Base-by-base conservation (phyloP, 2,888 invertebrate genomes). In the Dolichomitus sp. region DNA sequence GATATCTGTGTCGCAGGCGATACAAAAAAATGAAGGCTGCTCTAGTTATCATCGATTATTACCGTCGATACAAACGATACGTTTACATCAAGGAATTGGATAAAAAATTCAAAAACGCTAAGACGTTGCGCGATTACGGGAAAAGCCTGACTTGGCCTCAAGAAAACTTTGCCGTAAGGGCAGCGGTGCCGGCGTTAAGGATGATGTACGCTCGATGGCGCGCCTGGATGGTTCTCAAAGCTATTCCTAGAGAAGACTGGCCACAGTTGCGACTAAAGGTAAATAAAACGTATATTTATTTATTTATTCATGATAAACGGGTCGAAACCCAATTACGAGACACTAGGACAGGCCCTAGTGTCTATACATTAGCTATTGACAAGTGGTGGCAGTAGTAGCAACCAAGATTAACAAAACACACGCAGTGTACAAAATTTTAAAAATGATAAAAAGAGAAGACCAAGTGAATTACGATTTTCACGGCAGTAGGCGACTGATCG, bases 1-100 rank as follows among this genome's bases (percentile, higher is more conserved):
- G 98, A 30, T 95, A 95, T 83, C 90, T 94, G 57, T 97, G 97
- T 11, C 95, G 99, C 27, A 95, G 95, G 90, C 95, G 96, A 68
- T 99, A 97, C 94, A 96, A 96, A 93, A 96, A 96, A 94, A 97
- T 99, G 96, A 96, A 96, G 93, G 99, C 99, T 0, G 97, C 98
- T 0, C 94, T 97, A 86, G 93, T 95, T 80, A 99, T 99, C 89
- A 97, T 97, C 94, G 95, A 96, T 74, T 96, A 97, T 9, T 99
- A 98, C 95, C 95, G 97, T 74, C 95, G 95, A 69, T 97, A 97
- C 94, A 98, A 98, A 93, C 94, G 97, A 90, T 95, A 97, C 54
- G 94, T 95, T 45, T 98, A 98, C 91, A 94, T 98, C 6, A 94
- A 95, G 30, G 94, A 95, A 61, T 93, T 98, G 65, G 95, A 96